Base-by-base conservation (phyloP, 2,797 vertebrate genomes). In the Xenentodon cancila region DNA sequence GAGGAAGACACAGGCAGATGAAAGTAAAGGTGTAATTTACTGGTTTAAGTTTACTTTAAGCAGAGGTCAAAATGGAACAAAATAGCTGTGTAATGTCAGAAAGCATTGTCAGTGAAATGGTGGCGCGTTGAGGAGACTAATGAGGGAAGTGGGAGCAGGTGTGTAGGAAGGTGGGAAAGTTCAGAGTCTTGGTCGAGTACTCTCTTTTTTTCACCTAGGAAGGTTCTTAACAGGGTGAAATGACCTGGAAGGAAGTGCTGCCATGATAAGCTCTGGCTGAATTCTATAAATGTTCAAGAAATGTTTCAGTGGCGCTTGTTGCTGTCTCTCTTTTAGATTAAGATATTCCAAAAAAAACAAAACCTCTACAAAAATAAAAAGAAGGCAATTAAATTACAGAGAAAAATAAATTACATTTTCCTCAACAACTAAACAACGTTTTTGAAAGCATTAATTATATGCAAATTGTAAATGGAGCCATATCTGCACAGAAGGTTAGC, bases 201-300 rank as follows among this genome's bases (percentile, higher is more conserved):
- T 47, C 19, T 34, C 34, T 63, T 53, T 53, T 32, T 37, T 63
- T 18, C 22, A 11, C 44, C 18, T 54, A 15, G 20, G 52, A 18
- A 54, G 20, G 7, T 54, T 54, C 32, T 25, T 54, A 54, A 53
- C 44, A 7, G 51, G 19, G 47, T 57, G 47, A 66, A 58, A 66
- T 66, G 22, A 22, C 40, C 17, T 55, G 21, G 13, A 55, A 42
- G 20, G 17, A 50, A 49, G 18, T 27, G 53, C 45, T 42, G 18
- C 40, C 27, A 34, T 51, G 16, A 42, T 42, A 21, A 52, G 15
- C 32, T 2, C 30, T 47, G 53, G n/a, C 12, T 30, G 42, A 47
- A n/a, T 37, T 49, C 18, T 63, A 32, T 42, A 53, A 42, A 46
- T 48, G 34, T 32, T 43, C 12, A 22, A 17, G 37, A 19, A n/a